phyloP scores from a whole-genome alignment of 2,888 invertebrate genomes.

The Eristalis tenax region DNA sequence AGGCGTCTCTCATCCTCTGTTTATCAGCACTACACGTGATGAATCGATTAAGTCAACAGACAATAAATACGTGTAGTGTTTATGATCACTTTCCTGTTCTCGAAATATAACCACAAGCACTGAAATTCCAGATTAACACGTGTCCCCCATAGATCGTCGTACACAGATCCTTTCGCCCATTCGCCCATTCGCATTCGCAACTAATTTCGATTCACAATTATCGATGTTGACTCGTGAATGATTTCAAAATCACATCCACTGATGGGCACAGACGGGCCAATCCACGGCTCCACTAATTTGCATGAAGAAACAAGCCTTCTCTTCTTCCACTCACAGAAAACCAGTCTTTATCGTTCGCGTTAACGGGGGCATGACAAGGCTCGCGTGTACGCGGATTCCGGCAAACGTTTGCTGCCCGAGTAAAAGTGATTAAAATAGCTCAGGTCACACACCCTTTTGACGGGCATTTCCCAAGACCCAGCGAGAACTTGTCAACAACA shows the following conservation, averaged over 20 bases:
- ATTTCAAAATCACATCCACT: conserved; percentile 8
- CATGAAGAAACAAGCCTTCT: conserved; percentile 24
- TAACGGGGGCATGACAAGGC: background rate
- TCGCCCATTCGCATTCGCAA: background rate
- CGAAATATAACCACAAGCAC: conserved; percentile 17
- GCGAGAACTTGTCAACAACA: background rate
- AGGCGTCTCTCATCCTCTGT: conserved; percentile 15
- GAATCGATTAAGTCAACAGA: conserved; percentile 20
- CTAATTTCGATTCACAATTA: conserved; percentile 23
- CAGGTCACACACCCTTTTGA: background rate
- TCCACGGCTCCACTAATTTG: conserved; percentile 10
- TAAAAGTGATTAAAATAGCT: conserved; percentile 1
- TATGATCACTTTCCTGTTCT: conserved; percentile 16
- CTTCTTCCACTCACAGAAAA: background rate
- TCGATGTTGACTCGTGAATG: conserved; percentile 25
- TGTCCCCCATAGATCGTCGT: conserved; percentile 5
- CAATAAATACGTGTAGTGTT: background rate
- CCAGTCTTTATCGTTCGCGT: conserved; percentile 3
- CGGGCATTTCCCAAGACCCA: background rate
- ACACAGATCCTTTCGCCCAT: conserved; percentile 15
- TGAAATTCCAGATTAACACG: conserved; percentile 18
- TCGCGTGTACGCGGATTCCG: background rate
- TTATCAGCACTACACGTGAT: conserved; percentile 37
- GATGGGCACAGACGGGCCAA: background rate
- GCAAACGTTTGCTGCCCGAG: background rate